phyloP scores from a whole-genome alignment of 2,888 invertebrate genomes.

The Oscheius myriophilus region DNA sequence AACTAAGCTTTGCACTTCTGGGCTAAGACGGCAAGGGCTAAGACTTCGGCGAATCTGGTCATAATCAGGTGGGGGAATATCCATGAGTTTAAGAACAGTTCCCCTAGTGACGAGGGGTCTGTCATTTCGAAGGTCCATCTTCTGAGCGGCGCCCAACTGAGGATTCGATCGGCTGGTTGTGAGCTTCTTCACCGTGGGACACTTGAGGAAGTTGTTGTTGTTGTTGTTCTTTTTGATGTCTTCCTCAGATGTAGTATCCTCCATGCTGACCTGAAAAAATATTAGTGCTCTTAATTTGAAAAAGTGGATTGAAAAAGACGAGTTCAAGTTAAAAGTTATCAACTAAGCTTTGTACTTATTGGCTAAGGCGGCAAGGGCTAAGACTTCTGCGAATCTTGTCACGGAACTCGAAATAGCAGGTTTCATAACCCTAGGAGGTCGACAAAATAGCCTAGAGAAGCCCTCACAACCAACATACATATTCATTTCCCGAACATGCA shows the following conservation, averaged over 20 bases:
- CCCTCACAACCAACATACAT: no score
- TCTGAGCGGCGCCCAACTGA: constrained; percentile 1
- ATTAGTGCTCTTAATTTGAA: no score
- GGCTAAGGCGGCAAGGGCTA: constrained; percentile 15
- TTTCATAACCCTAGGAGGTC: no score
- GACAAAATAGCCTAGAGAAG: no score
- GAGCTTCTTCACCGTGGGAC: constrained; percentile 18
- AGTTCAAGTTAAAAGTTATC: no score
- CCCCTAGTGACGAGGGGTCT: constrained; percentile 2
- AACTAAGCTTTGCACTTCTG: constrained; percentile 14
- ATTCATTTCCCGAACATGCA: no score
- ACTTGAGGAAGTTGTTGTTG: constrained; percentile 23
- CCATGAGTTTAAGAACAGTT: constrained; percentile 17
- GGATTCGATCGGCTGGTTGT: constrained; percentile 20
- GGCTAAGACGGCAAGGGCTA: constrained; percentile 14
- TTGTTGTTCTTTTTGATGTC: constrained; percentile 11
- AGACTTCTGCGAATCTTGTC: constrained; percentile 25
- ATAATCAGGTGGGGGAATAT: constrained; percentile 19
- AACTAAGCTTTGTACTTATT: constrained; percentile 8
- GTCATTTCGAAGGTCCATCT: not conserved
- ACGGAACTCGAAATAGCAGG: no score
- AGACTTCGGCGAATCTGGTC: constrained; percentile 24
- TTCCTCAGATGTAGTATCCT: no score
- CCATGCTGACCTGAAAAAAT: no score
- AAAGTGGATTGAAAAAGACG: no score